A percentile compares a stretch with the other conserved stretches of the same genome.
Conservation (phyloP, 2,113 vertebrate species). For the Motacilla alba region DNA sequence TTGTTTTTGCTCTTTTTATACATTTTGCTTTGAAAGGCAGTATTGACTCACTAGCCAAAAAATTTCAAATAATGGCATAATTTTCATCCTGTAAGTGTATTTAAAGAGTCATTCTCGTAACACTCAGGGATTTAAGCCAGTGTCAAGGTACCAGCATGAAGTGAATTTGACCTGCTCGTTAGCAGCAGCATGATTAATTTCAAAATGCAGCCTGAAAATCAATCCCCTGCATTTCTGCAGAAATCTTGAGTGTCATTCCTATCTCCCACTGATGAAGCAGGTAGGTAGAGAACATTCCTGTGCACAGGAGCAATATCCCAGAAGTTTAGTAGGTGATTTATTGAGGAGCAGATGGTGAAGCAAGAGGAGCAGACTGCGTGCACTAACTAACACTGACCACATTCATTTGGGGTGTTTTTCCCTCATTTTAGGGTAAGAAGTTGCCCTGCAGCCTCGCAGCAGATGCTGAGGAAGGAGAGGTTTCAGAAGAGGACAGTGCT, state of each 20-base stretch:
- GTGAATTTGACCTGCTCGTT: background rate
- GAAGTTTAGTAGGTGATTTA: background rate
- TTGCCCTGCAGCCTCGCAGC: slow-evolving; percentile 87
- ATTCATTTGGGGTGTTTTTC: background rate
- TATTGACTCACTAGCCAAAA: background rate
- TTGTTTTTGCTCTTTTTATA: background rate
- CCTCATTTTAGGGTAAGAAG: slow-evolving; percentile 86
- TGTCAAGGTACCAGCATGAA: background rate
- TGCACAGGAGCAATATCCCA: background rate
- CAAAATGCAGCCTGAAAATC: background rate
- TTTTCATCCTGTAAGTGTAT: background rate
- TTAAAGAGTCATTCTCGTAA: background rate
- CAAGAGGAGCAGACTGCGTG: background rate
- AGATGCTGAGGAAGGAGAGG: slow-evolving; percentile 95
- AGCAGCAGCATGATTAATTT: background rate
- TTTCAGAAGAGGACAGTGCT: slow-evolving; percentile 96
- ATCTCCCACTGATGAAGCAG: background rate
- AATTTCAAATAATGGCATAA: background rate
- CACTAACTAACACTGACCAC: background rate
- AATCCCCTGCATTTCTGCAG: background rate
- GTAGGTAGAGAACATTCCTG: background rate
- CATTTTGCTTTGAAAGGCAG: background rate
- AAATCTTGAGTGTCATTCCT: background rate
- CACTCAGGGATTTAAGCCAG: background rate
- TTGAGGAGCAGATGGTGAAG: background rate